These are phyloP conservation scores for Chelonia mydas DNA, from an alignment of 2,797 vertebrate genomes.

Conservation along the genomic window DNA sequence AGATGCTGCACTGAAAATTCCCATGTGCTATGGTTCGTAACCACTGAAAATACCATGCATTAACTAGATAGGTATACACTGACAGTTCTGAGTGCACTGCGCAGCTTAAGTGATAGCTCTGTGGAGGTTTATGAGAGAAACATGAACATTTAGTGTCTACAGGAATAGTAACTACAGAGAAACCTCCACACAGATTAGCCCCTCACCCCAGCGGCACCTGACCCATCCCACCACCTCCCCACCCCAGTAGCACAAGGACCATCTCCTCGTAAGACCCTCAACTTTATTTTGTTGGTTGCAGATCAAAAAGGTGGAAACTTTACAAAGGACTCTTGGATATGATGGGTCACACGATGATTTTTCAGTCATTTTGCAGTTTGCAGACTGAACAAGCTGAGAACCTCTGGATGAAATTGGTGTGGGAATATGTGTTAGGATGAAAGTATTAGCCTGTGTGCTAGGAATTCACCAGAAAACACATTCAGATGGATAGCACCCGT, in stretches of 20 bases:
- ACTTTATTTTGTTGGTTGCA: not conserved
- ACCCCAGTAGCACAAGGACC: not conserved
- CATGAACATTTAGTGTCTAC: not conserved
- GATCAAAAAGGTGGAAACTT: not conserved
- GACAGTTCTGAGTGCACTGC: not conserved
- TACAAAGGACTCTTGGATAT: not conserved
- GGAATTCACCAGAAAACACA: not conserved
- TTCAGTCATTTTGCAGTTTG: not conserved
- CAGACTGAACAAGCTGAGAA: not conserved
- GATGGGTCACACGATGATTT: not conserved
- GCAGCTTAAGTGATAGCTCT: not conserved
- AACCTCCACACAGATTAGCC: not conserved
- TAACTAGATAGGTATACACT: not conserved
- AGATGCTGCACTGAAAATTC: not conserved
- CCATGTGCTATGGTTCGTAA: not conserved
- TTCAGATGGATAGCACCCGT: not conserved
- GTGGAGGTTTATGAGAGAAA: not conserved
- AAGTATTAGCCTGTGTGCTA: not conserved
- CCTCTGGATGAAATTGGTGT: accelerated
- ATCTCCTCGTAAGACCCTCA: not conserved
- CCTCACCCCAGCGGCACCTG: not conserved
- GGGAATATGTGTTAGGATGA: accelerated
- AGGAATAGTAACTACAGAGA: not conserved
- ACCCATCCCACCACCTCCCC: not conserved
- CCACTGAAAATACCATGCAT: not conserved